These are phyloP conservation scores for Dynastes hyllus DNA, from an alignment of 2,888 invertebrate genomes.

Conservation along the genomic window DNA sequence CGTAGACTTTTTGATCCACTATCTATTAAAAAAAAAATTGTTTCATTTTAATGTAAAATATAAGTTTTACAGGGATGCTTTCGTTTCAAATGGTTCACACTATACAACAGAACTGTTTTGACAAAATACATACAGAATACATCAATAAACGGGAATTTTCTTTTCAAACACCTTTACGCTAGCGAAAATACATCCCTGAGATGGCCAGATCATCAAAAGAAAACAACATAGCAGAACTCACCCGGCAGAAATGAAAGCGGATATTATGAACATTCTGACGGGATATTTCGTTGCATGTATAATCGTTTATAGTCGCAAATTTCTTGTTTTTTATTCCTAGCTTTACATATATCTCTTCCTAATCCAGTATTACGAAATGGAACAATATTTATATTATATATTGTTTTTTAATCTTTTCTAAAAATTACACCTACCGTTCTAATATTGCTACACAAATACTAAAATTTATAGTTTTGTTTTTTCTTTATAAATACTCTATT, in stretches of 20 bases:
- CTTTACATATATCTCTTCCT: conserved; percentile 18
- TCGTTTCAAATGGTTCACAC: no score
- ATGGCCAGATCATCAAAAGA: conserved; percentile 62
- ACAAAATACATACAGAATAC: conserved; percentile 14
- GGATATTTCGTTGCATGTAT: conserved; percentile 39
- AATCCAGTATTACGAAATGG: conserved; percentile 51
- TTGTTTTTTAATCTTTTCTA: conserved; percentile 53
- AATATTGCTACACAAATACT: conserved; percentile 64
- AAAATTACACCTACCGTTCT: conserved; percentile 53
- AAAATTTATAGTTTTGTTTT: conserved; percentile 37
- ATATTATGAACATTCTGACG: background rate
- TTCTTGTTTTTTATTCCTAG: no score
- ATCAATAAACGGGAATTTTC: background rate
- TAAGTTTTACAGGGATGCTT: no score
- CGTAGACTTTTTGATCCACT: no score
- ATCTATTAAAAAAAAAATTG: no score
- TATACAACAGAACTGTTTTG: background rate
- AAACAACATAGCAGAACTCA: background rate
- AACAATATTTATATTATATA: conserved; percentile 59
- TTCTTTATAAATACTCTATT: conserved; percentile 40
- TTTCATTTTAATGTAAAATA: no score
- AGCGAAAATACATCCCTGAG: conserved; percentile 61
- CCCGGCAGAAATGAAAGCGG: conserved; percentile 40
- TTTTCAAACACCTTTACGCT: background rate
- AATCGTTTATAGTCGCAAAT: background rate